phyloP scores from a whole-genome alignment of 2,888 invertebrate species.

The Apomyelois bistriatella region DNA sequence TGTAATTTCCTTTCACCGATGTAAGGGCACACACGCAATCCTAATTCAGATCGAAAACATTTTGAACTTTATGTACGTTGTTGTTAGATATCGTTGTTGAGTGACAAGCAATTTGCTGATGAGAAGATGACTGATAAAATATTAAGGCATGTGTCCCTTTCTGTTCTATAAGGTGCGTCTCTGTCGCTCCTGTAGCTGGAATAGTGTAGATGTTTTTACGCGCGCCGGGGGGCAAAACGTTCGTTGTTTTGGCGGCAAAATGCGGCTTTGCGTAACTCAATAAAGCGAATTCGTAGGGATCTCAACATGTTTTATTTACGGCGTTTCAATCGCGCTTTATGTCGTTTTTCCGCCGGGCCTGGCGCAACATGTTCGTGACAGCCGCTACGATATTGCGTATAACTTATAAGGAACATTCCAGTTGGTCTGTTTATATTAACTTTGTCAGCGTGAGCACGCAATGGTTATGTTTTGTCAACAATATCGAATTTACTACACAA shows the following conservation, averaged over 20 bases:
- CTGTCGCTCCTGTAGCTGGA: slow-evolving; percentile 50
- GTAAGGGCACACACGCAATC: slow-evolving; percentile 80
- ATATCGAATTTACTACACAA: not conserved
- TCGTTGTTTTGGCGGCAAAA: slow-evolving; percentile 80
- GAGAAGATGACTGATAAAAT: slow-evolving; percentile 77
- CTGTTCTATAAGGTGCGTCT: slow-evolving; percentile 51
- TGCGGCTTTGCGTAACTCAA: slow-evolving; percentile 77
- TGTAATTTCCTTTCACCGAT: slow-evolving; percentile 80
- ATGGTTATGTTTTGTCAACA: slow-evolving; percentile 19
- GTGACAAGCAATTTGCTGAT: slow-evolving; percentile 39
- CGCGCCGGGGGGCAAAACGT: slow-evolving; percentile 79
- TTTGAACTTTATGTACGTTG: slow-evolving; percentile 27
- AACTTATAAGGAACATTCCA: slow-evolving; percentile 29
- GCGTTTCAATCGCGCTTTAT: slow-evolving; percentile 68
- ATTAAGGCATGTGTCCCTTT: slow-evolving; percentile 73
- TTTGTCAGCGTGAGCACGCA: slow-evolving; percentile 44
- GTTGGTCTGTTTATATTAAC: slow-evolving; percentile 41
- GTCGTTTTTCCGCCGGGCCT: slow-evolving; percentile 55
- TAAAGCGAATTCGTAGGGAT: slow-evolving; percentile 71
- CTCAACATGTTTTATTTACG: slow-evolving; percentile 78
- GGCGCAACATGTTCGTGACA: slow-evolving; percentile 57
- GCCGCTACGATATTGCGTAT: slow-evolving; percentile 26
- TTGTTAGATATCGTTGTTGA: slow-evolving; percentile 31
- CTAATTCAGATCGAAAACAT: slow-evolving; percentile 27
- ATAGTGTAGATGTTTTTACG: slow-evolving; percentile 73